These are phyloP conservation scores for Trilocha varians DNA, from an alignment of 2,888 invertebrate species.

Conservation along the genomic window DNA sequence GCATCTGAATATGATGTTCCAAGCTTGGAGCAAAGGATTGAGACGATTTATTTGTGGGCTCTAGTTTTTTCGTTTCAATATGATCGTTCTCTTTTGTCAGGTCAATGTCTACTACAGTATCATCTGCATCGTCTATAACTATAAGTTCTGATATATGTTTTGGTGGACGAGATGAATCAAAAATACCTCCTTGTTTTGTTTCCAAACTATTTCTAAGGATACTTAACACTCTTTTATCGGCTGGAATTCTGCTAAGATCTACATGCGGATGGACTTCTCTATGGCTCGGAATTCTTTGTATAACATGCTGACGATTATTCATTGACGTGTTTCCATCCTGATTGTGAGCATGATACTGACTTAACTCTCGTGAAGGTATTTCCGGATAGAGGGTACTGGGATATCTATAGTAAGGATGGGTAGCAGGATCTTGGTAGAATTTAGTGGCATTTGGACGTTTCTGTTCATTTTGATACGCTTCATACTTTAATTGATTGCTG, in stretches of 20 bases:
- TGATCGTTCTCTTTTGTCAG: conserved; percentile 50
- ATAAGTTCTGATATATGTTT: conserved; percentile 63
- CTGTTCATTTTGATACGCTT: conserved; percentile 58
- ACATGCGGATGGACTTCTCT: conserved; percentile 44
- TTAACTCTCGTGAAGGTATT: conserved; percentile 35
- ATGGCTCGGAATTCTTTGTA: conserved; percentile 55
- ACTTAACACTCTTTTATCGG: conserved; percentile 81
- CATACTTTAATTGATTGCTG: conserved; percentile 56
- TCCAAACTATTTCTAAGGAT: conserved; percentile 81
- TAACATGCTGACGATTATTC: conserved; percentile 49
- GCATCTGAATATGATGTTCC: conserved; percentile 75
- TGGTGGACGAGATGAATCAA: conserved; percentile 66
- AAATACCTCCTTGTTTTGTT: conserved; percentile 71
- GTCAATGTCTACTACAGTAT: conserved; percentile 65
- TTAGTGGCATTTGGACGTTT: conserved; percentile 36
- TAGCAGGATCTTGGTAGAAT: conserved; percentile 43
- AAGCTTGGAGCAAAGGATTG: conserved; percentile 21
- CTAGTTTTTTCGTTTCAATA: conserved; percentile 21
- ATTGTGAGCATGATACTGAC: conserved; percentile 46
- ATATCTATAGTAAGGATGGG: conserved; percentile 42
- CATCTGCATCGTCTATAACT: conserved; percentile 64
- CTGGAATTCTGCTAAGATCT: conserved; percentile 61
- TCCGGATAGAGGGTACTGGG: conserved; percentile 40
- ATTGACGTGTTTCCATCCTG: conserved; percentile 41
- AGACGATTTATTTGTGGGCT: conserved; percentile 23